Evolutionary conservation across 2,888 invertebrate species (phyloP).

Genomic region (Ectemnius lituratus): DNA sequence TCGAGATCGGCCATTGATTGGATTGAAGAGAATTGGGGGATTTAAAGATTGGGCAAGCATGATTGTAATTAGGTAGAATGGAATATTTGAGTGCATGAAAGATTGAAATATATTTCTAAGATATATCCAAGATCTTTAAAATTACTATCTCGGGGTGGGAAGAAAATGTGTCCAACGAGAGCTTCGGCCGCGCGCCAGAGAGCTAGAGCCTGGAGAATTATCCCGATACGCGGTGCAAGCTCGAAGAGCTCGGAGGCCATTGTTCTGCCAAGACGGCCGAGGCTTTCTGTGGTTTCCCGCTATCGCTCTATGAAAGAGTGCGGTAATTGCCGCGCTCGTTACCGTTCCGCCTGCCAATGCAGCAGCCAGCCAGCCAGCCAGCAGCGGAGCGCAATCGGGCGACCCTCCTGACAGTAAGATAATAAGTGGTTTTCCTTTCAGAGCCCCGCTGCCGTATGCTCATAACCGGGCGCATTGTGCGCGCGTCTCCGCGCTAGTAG

Average conservation of each 20-base stretch:
- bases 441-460: slow-evolving; percentile 43
- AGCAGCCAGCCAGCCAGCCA: not conserved
- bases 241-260: slow-evolving; percentile 43
- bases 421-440: slow-evolving; percentile 66
- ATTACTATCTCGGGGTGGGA: slow-evolving; percentile 25
- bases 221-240: slow-evolving; percentile 51
- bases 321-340: slow-evolving; percentile 66
- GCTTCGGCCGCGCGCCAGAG: slow-evolving; percentile 33
- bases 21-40: no score
- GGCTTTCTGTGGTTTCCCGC: slow-evolving; percentile 53
- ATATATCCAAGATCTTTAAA: slow-evolving; percentile 13
- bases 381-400: slow-evolving; percentile 50
- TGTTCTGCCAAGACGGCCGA: slow-evolving; percentile 62
- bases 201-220: slow-evolving; percentile 43
- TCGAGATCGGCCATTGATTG: no score
- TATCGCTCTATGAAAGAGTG: slow-evolving; percentile 62
- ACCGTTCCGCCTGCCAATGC: slow-evolving; percentile 62
- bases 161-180: slow-evolving; percentile 50
- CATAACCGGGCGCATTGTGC: slow-evolving; percentile 52
- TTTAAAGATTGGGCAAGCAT: no score
- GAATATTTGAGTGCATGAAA: no score
- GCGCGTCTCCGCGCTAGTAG: slow-evolving; percentile 43
- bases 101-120: no score
- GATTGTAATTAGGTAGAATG: no score
- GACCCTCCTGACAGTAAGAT: slow-evolving; percentile 64